Evolutionary conservation across 2,113 vertebrate genomes (phyloP).

Genomic region (Cryptotis parvus): DNA sequence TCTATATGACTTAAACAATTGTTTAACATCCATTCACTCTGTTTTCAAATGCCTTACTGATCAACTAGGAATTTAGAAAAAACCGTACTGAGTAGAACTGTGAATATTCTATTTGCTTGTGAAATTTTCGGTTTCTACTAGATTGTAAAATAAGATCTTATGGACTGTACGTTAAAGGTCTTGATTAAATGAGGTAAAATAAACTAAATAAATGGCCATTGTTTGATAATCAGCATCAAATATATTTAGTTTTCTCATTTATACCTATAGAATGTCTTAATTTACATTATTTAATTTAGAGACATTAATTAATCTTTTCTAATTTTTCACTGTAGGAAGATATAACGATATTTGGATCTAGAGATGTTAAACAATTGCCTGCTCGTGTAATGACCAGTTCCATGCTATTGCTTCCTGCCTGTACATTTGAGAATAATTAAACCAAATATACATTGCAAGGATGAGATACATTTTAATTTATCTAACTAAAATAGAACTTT

Average conservation of each 20-base stretch:
- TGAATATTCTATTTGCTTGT: background rate
- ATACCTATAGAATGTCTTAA: conserved; percentile 29
- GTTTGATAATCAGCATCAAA: background rate
- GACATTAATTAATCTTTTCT: background rate
- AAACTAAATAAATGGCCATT: background rate
- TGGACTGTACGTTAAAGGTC: background rate
- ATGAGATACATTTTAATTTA: background rate
- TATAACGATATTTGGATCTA: background rate
- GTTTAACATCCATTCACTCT: conserved; percentile 17
- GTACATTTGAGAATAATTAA: background rate
- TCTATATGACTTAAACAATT: conserved; percentile 47
- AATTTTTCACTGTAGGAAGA: background rate
- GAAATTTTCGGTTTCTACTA: background rate
- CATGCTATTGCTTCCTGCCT: background rate
- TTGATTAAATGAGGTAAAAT: background rate
- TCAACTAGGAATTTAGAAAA: conserved; percentile 5
- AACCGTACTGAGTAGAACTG: background rate
- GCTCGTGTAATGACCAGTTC: background rate
- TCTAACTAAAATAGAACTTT: background rate
- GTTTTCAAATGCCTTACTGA: conserved; percentile 34
- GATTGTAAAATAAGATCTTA: conserved; percentile 16
- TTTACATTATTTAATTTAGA: conserved; percentile 27
- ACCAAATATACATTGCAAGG: background rate
- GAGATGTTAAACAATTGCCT: background rate
- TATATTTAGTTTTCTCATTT: background rate